phyloP scores from a whole-genome alignment of 2,113 vertebrate species.

The Salvelinus sp. region DNA sequence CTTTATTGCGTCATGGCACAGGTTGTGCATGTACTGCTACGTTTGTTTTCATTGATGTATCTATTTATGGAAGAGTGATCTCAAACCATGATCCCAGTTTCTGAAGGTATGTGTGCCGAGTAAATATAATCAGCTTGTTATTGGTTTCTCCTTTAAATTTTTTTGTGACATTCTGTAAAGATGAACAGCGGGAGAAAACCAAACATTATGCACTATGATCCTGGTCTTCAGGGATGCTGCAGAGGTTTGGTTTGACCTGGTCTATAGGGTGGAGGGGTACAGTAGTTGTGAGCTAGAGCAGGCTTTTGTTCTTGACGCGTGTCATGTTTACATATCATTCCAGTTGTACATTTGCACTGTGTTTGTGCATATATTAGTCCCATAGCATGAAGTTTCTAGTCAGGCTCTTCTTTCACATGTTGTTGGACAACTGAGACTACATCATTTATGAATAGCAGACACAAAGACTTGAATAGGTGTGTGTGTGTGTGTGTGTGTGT shows the following conservation, averaged over 20 bases:
- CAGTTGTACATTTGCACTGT: conserved; percentile 28
- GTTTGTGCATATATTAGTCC: neutral
- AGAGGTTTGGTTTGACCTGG: conserved; percentile 22
- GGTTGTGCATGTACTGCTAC: neutral
- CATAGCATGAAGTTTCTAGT: conserved; percentile 6
- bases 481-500: neutral
- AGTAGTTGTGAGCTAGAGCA: conserved; percentile 15
- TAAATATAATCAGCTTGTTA: neutral
- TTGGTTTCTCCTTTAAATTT: neutral
- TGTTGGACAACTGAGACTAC: neutral
- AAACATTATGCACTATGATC: conserved; percentile 12
- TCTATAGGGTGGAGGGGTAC: conserved; percentile 1
- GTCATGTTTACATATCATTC: conserved; percentile 38
- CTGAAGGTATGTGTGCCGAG: neutral
- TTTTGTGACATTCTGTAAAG: neutral
- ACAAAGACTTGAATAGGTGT: neutral
- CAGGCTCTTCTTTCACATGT: neutral
- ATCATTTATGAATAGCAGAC: neutral
- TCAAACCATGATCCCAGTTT: neutral
- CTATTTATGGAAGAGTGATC: conserved; percentile 19
- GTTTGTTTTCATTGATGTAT: neutral
- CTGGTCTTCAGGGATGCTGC: conserved; percentile 19
- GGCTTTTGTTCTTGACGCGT: conserved; percentile 24
- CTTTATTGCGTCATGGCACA: neutral
- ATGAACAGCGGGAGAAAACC: conserved; percentile 5